Conservation (phyloP, 1,140 invertebrate genomes). For the Drepana arcuata region DNA sequence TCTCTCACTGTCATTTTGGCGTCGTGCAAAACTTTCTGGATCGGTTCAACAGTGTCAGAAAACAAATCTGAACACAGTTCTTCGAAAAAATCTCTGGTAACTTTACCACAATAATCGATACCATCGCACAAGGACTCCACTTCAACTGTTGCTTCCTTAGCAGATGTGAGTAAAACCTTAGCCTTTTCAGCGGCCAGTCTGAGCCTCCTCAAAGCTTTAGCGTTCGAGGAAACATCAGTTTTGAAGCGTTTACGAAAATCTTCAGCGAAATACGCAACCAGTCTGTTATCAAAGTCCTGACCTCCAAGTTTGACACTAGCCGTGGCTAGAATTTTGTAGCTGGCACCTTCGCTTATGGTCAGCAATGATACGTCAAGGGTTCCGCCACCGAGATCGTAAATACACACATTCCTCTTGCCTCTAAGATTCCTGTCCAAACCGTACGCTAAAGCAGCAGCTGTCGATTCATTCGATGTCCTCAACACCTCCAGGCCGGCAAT, state of each 20-base stretch:
- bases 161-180: conserved; percentile 78
- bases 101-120: conserved; percentile 89
- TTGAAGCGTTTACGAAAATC: conserved; percentile 91
- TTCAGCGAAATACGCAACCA: conserved; percentile 84
- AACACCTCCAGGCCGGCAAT: conserved; percentile 86
- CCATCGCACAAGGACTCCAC: conserved; percentile 84
- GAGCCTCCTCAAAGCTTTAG: conserved; percentile 83
- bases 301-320: conserved; percentile 85
- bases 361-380: conserved; percentile 91
- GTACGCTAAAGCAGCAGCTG: conserved; percentile 87
- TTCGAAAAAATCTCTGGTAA: conserved; percentile 88
- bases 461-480: conserved; percentile 88
- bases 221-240: conserved; percentile 82
- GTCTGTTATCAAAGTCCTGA: conserved; percentile 85
- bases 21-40: conserved; percentile 82
- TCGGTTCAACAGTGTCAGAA: conserved; percentile 77
- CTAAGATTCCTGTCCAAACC: conserved; percentile 88
- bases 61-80: conserved; percentile 90
- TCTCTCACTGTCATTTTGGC: conserved; percentile 82
- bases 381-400: conserved; percentile 83
- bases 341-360: conserved; percentile 87
- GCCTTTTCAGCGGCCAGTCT: conserved; percentile 83
- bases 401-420: conserved; percentile 84
- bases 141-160: conserved; percentile 80
- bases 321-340: conserved; percentile 86